phyloP scores from a whole-genome alignment of 2,113 vertebrate species.

The Sprattus sprattus region DNA sequence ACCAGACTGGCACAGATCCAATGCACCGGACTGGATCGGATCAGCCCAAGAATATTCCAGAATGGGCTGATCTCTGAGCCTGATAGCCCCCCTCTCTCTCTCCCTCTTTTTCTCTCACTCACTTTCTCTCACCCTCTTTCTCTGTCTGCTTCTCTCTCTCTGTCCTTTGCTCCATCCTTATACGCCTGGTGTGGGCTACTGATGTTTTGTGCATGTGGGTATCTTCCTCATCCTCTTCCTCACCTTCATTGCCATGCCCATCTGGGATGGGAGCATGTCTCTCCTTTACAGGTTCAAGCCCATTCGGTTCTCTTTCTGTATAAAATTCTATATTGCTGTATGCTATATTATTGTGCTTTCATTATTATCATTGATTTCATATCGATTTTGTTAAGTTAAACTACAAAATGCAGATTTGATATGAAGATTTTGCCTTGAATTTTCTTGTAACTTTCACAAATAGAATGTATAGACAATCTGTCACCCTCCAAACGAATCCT shows the following conservation, averaged over 20 bases:
- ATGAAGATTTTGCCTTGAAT: conserved; percentile 70
- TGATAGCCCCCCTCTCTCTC: neutral
- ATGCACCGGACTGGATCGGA: neutral
- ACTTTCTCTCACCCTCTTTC: neutral
- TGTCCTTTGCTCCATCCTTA: neutral
- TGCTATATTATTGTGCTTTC: conserved; percentile 44
- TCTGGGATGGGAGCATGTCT: neutral
- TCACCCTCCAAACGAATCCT: conserved; percentile 51
- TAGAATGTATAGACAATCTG: conserved; percentile 78
- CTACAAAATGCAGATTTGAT: conserved; percentile 66
- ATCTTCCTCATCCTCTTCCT: neutral
- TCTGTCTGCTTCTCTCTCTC: neutral
- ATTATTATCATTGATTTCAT: conserved; percentile 36
- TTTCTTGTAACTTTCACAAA: conserved; percentile 56
- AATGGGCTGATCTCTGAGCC: neutral
- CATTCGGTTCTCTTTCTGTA: neutral
- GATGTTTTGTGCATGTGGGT: neutral
- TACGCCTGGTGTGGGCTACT: neutral
- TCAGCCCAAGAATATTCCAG: neutral
- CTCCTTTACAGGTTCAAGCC: neutral
- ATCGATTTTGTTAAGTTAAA: conserved; percentile 44
- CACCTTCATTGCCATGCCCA: neutral
- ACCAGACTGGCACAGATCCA: neutral
- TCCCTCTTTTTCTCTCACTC: neutral
- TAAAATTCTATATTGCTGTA: conserved; percentile 47